A percentile compares a stretch with the other conserved stretches of the same genome.
phyloP scores from a whole-genome alignment of 2,888 invertebrate genomes.

The Bugula neritina region DNA sequence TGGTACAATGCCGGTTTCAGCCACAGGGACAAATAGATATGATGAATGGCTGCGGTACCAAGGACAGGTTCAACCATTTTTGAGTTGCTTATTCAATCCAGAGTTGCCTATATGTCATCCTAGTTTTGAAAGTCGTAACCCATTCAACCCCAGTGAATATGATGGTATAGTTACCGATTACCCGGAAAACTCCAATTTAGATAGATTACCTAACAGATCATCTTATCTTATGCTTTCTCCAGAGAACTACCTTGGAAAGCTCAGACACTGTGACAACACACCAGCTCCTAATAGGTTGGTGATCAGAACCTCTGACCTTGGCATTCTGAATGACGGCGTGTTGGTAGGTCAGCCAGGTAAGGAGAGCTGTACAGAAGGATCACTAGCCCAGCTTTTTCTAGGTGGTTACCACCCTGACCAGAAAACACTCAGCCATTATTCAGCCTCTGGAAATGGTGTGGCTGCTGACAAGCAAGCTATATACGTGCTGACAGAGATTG shows the following conservation, averaged over 20 bases:
- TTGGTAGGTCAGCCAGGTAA: background rate
- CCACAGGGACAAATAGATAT: slow-evolving; percentile 21
- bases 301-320: background rate
- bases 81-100: background rate
- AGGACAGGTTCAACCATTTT: background rate
- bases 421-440: slow-evolving; percentile 17
- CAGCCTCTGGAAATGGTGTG: slow-evolving; percentile 4
- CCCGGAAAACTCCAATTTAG: background rate
- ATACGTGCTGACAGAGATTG: slow-evolving; percentile 24
- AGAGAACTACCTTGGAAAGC: slow-evolving; percentile 23
- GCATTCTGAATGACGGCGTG: background rate
- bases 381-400: background rate
- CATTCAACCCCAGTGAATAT: background rate
- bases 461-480: background rate
- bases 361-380: slow-evolving; percentile 22
- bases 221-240: slow-evolving; percentile 10
- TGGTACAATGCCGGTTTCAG: slow-evolving; percentile 25
- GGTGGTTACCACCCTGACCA: slow-evolving; percentile 25
- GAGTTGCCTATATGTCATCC: background rate
- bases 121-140: background rate
- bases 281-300: slow-evolving; percentile 18
- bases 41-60: slow-evolving; percentile 6
- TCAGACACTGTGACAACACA: slow-evolving; percentile 3
- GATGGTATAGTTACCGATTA: background rate
- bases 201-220: background rate